A percentile compares a stretch with the other conserved stretches of the same genome.
Conservation (phyloP, 2,797 vertebrate genomes). For the Chrosomus eos region DNA sequence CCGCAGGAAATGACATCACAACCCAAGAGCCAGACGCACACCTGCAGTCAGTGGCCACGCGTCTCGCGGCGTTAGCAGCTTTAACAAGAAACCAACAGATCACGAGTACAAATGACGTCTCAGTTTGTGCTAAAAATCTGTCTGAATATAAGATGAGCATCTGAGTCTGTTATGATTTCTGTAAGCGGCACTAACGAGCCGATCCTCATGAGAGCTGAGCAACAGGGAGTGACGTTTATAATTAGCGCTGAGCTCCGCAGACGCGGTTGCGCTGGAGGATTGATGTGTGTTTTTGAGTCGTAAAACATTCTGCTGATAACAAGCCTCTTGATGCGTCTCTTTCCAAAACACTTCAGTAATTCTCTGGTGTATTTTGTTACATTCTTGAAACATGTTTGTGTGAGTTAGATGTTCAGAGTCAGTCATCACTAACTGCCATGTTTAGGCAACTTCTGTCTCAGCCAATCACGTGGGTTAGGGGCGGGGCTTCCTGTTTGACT, state of each 20-base stretch:
- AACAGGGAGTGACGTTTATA: neutral
- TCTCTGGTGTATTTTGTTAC: neutral
- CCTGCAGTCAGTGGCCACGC: neutral
- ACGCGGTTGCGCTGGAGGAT: neutral
- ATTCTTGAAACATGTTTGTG: neutral
- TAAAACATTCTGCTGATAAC: neutral
- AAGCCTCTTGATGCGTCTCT: neutral
- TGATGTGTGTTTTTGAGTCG: neutral
- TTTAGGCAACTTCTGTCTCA: neutral
- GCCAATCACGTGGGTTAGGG: neutral
- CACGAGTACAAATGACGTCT: neutral
- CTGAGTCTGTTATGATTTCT: neutral
- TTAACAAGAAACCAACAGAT: neutral
- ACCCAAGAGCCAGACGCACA: neutral
- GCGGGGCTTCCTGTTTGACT: neutral
- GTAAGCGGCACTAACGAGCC: neutral
- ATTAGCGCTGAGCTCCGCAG: neutral
- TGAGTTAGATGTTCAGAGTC: neutral
- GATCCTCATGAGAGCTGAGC: neutral
- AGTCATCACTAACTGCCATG: no score
- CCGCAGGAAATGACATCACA: slow-evolving; percentile 9
- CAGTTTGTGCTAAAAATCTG: neutral
- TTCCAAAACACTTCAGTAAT: neutral
- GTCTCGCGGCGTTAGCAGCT: neutral
- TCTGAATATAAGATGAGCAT: neutral